Evolutionary conservation across 2,888 invertebrate genomes (phyloP), one percentile per base, ranked within the genome.

Genomic region (Acleris cristana): DNA sequence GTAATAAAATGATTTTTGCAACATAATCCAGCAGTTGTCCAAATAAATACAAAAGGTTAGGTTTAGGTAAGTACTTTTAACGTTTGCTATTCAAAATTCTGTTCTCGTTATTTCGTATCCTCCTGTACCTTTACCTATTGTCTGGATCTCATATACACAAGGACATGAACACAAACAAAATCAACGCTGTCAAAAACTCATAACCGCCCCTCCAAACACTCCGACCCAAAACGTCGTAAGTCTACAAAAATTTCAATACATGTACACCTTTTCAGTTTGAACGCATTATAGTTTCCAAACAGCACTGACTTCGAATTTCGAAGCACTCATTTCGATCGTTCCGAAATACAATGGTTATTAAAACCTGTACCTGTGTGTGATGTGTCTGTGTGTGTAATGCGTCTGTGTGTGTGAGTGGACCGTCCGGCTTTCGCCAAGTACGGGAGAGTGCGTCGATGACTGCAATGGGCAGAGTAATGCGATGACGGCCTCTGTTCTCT

Each of bases 271-370:
- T 66, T 26, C 19, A 44, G 8, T 52, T 52, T 21, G 44, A 14
- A 30, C 21, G 14, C 14, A 45, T 83, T 86, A 40, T 40, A 86
- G 85, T 86, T 84, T 77, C 78, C 87, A 86, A 88, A 87, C 86
- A 82, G 51, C 45, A 58, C 61, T 66, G 61, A 66, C 61, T 83
- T 83, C 80, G 79, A 80, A 83, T 82, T 80, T 79, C 80, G 82
- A 84, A 86, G 86, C 83, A 85, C 90, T 91, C 90, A 92, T 92
- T 92, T 90, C 90, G 88, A 92, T 92, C 88, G 89, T 79, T 86
- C 82, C 90, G 87, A 92, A 92, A 92, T 92, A 92, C 92, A 92
- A 92, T 92, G 92, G 91, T 91, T 92, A 92, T 92, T 92, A 92
- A 90, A 91, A 90, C 86, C 83, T 85, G 85, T 82, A 78, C 74